Evolutionary conservation across 2,113 vertebrate genomes (phyloP).

Genomic region (human (Homo sapiens)): DNA sequence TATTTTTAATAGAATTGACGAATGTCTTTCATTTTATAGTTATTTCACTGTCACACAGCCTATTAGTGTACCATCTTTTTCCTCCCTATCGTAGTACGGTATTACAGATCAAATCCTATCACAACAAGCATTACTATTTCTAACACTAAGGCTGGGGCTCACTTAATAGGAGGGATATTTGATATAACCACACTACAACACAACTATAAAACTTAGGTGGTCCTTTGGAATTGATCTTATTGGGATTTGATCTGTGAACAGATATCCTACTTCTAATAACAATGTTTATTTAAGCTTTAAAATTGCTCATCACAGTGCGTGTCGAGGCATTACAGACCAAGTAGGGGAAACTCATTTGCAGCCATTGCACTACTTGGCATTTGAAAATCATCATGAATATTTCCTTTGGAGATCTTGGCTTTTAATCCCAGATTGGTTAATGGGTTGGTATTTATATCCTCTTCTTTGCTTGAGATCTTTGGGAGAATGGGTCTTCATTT

Average conservation of each 20-base stretch:
- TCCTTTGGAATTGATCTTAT: background rate
- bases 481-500: slow-evolving; percentile 2
- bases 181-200: background rate
- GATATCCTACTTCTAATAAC: background rate
- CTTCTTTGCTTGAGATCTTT: slow-evolving; percentile 32
- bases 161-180: background rate
- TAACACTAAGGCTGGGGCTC: background rate
- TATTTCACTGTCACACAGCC: background rate
- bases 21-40: background rate
- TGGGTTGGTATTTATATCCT: background rate
- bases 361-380: background rate
- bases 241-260: background rate
- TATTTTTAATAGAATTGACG: background rate
- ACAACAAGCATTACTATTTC: background rate
- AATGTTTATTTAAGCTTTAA: background rate
- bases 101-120: background rate
- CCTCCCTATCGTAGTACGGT: background rate
- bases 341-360: background rate
- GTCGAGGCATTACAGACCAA: background rate
- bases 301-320: background rate
- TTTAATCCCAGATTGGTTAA: slow-evolving; percentile 23
- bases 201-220: background rate
- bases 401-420: slow-evolving; percentile 28
- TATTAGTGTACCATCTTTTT: background rate
- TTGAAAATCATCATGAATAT: slow-evolving; percentile 31